Evolutionary conservation across 2,797 vertebrate species (phyloP), one percentile per base, ranked within the genome.

Genomic region (Micrastur ruficollis): DNA sequence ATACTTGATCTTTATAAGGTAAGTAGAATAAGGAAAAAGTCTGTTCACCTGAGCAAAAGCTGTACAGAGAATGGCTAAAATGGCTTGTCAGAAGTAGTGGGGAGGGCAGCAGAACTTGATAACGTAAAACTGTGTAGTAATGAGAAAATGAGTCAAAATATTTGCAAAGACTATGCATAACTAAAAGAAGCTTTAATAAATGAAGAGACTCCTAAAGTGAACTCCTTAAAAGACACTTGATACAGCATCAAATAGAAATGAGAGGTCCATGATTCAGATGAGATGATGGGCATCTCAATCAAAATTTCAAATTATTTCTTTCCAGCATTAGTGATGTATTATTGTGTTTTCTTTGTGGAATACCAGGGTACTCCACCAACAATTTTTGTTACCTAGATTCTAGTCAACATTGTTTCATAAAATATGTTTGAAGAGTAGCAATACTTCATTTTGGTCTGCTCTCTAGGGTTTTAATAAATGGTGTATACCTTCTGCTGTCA

Each of bases 181-280:
- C 80, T 81, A 93, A 83, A 70, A n/a, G 32, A 59, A 74, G 83
- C 67, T 76, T 92, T 81, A 85, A 71, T 72, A 71, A 42, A 14
- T 52, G 14, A 90, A 82, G 70, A 94, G 17, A 46, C 56, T 89
- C 11, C 12, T 93, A 49, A 78, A 79, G 40, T 62, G 80, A 84
- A 70, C 58, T 92, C 85, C 63, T 93, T 84, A 85, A 94, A 84
- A 76, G 56, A 36, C 71, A n/a, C 81, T 96, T 80, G 47, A 84
- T 92, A 44, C 6, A 31, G 56, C 62, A 81, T 95, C 90, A 87
- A 78, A 67, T 49, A 82, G 67, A 52, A 89, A 29, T 85, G 86
- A 73, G 56, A 88, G 70, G 55, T 68, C 87, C 56, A 13, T 94
- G 88, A 93, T 90, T 91, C 74, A 94, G 96, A 78, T 31, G 38